Conservation (phyloP, 2,888 invertebrate genomes). For the Brachycybe producta region DNA sequence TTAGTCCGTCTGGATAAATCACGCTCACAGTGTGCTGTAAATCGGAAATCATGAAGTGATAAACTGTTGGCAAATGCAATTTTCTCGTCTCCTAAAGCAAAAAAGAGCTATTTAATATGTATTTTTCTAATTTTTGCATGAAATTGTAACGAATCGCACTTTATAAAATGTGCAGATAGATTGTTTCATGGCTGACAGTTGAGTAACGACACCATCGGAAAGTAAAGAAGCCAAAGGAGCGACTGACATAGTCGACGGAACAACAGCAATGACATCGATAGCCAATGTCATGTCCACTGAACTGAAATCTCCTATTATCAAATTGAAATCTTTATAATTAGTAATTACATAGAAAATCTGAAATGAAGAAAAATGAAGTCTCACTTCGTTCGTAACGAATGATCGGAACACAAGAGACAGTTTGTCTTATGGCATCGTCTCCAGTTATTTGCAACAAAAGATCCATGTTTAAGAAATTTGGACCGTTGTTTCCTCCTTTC, state of each 20-base stretch:
- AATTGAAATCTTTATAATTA: not conserved
- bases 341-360: not conserved
- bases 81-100: conserved; percentile 28
- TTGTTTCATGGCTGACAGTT: conserved; percentile 1
- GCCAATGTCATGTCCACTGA: conserved; percentile 1
- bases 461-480: conserved; percentile 10
- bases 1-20: conserved; percentile 50
- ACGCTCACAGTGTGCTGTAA: conserved; percentile 65
- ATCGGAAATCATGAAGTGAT: conserved; percentile 58
- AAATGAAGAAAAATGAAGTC: conserved; percentile 6
- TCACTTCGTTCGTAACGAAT: conserved; percentile 18
- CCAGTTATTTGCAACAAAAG: conserved; percentile 16
- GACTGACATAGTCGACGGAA: conserved; percentile 2
- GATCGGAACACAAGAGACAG: conserved; percentile 15
- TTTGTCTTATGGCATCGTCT: conserved; percentile 14
- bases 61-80: conserved; percentile 49
- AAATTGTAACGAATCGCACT: not conserved
- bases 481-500: too few relatives aligned
- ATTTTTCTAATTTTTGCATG: not conserved
- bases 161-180: not conserved
- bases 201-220: not conserved
- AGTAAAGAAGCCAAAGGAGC: not conserved
- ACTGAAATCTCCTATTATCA: conserved; percentile 5
- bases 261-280: conserved; percentile 16
- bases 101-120: not conserved